Conservation (phyloP, 2,113 vertebrate genomes). For the Salvelinus fontinalis region DNA sequence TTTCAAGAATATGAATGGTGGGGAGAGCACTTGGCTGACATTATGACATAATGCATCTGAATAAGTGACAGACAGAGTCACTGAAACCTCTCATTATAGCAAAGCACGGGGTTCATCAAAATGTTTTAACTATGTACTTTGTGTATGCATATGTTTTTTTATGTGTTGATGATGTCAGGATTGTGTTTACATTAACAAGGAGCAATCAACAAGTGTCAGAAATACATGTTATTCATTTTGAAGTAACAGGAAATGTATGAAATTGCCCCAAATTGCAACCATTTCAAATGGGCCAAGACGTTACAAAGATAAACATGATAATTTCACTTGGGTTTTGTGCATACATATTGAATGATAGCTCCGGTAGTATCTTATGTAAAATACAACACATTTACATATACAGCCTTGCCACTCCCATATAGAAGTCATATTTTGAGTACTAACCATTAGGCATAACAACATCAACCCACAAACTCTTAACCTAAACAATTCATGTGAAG, state of each 20-base stretch:
- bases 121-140: conserved; percentile 23
- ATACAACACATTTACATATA: not conserved
- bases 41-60: not conserved
- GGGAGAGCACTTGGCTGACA: too few species aligned
- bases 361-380: not conserved
- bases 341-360: not conserved
- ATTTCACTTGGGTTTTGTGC: not conserved
- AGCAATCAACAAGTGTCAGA: conserved; percentile 9
- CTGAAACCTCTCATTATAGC: conserved; percentile 36
- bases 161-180: conserved; percentile 37
- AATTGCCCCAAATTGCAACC: conserved; percentile 12
- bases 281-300: conserved; percentile 8
- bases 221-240: conserved; percentile 2
- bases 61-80: conserved; percentile 2
- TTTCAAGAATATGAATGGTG: too few species aligned
- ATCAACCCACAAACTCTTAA: not conserved
- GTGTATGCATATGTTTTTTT: conserved; percentile 49
- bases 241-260: conserved; percentile 6
- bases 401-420: not conserved
- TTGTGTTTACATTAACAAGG: conserved; percentile 46
- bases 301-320: not conserved
- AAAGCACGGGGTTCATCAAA: conserved; percentile 44
- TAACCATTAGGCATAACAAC: not conserved
- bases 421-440: not conserved
- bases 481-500: not conserved